Evolutionary conservation across 2,797 vertebrate genomes (phyloP).

Genomic region (Amphiprion clarkii): DNA sequence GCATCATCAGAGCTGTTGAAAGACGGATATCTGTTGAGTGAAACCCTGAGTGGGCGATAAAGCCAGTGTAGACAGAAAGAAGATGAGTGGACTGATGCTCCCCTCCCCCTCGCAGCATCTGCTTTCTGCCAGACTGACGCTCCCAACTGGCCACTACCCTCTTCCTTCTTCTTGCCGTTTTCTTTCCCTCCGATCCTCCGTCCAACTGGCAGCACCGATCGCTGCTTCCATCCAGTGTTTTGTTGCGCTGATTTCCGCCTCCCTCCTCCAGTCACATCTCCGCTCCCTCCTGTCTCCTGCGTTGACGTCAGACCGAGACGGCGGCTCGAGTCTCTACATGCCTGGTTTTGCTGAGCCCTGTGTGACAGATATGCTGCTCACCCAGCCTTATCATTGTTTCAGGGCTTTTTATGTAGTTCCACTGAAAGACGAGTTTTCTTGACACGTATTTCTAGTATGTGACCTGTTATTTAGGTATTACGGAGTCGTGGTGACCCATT

Average conservation of each 20-base stretch:
- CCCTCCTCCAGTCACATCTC: conserved; percentile 33
- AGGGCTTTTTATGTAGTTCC: conserved; percentile 61
- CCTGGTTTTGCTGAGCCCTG: conserved; percentile 50
- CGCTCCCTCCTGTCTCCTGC: conserved; percentile 31
- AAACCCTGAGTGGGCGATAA: conserved; percentile 8
- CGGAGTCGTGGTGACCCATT: too few species aligned
- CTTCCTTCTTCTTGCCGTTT: neutral
- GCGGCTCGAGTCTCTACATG: conserved; percentile 62
- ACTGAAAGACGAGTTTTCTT: conserved; percentile 7
- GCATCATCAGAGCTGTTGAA: neutral
- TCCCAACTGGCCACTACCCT: neutral
- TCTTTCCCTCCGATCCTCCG: conserved; percentile 6
- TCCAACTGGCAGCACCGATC: conserved; percentile 19
- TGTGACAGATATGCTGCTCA: conserved; percentile 49
- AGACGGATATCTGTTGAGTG: neutral
- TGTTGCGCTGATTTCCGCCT: conserved; percentile 13
- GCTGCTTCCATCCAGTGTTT: conserved; percentile 27
- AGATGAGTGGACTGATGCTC: neutral
- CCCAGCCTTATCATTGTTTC: conserved; percentile 61
- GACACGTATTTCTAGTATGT: conserved; percentile 23
- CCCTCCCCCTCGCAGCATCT: neutral
- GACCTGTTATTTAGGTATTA: conserved; percentile 2
- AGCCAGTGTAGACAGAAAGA: neutral
- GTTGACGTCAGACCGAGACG: conserved; percentile 57
- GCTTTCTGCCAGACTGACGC: conserved; percentile 6